Evolutionary conservation across 1,140 invertebrate species (phyloP), one percentile per base, ranked within the genome.

Genomic region (Ostrea edulis): DNA sequence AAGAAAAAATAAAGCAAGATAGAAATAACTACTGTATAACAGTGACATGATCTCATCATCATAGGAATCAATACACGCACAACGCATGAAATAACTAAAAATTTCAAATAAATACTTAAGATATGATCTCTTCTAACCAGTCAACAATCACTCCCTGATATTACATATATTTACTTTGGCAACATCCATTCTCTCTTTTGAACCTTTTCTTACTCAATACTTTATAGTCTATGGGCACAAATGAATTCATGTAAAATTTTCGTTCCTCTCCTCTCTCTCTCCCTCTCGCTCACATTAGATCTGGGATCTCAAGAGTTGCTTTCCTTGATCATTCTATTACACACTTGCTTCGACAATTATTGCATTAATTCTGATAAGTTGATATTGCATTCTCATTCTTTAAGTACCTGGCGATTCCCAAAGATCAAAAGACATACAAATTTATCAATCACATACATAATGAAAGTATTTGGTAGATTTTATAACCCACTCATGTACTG

Each of bases 181-280:
- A 62, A 62, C 55, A 20, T 62, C 7, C 17, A 62, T 20, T 62
- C 35, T 44, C 35, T 62, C 55, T 20, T 62, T 62, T 62, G n/a
- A 62, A 62, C n/a, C 17, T 20, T 62, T n/a, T 62, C 17, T 62
- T n/a, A 62, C n/a, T 4, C 55, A 17, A 62, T 62, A 20, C 55
- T 62, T 62, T 62, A 62, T 62, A 62, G 55, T 17, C 17, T 62
- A n/a, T 62, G 55, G 35, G 9, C 68, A 77, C 11, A 29, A 25
- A 77, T 4, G 29, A 77, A 35, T 62, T 20, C 22, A 77, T 77
- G 29, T 25, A 77, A 44, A 44, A 44, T 44, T 44, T n/a, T n/a
- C n/a, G n/a, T 12, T 58, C 20, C 65, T 71, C 22, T 71, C 65
- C 22, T 71, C 68, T 77, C 25, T 77, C 68, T 77, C 68, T 71